phyloP scores from a whole-genome alignment of 2,113 vertebrate species.

The Shinisaurus crocodilurus region DNA sequence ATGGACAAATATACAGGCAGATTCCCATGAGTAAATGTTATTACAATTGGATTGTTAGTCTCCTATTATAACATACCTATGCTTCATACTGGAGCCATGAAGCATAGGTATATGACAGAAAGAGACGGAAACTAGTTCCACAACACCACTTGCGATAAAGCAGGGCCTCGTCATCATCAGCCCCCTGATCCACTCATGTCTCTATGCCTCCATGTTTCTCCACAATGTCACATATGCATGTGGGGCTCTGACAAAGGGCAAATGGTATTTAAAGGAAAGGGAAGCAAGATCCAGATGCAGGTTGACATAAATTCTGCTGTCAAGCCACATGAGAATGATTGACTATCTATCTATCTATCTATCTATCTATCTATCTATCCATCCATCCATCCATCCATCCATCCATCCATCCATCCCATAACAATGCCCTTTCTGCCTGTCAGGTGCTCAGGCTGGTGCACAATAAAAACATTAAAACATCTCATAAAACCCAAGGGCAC shows the following conservation, averaged over 20 bases:
- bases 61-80: neutral
- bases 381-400: no score
- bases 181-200: neutral
- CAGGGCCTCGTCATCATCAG: neutral
- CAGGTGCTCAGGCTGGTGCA: no score
- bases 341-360: no score
- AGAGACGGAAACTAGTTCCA: neutral
- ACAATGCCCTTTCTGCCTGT: no score
- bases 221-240: neutral
- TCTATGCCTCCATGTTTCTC: neutral
- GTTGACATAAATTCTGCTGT: neutral
- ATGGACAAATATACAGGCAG: neutral
- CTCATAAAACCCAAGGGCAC: no score
- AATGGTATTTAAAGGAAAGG: neutral
- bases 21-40: neutral
- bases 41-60: neutral
- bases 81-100: neutral
- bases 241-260: neutral
- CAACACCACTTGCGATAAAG: neutral
- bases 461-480: no score
- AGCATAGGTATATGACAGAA: neutral
- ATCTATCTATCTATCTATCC: no score
- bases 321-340: neutral
- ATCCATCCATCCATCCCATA: no score
- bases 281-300: neutral